phyloP scores from a whole-genome alignment of 2,797 vertebrate species.

The Myotis planiceps region DNA sequence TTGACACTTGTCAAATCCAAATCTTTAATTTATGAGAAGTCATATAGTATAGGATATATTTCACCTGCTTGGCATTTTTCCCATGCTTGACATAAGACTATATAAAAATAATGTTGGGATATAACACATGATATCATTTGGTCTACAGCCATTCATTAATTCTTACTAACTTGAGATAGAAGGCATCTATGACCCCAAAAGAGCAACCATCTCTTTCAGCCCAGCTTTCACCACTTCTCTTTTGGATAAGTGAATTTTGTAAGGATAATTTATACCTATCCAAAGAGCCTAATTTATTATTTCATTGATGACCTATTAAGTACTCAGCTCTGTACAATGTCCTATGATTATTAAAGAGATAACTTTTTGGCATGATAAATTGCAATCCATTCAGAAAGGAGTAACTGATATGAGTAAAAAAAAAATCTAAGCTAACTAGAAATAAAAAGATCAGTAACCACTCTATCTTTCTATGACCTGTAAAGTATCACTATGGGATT shows the following conservation, averaged over 20 bases:
- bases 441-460: constrained; percentile 29
- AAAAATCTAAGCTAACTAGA: constrained; percentile 23
- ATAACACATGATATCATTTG: neutral
- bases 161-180: constrained; percentile 41
- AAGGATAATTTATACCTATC: constrained; percentile 10
- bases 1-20: neutral
- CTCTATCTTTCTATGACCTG: neutral
- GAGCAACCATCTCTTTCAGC: neutral
- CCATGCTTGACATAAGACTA: neutral
- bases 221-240: neutral
- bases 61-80: neutral
- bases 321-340: neutral
- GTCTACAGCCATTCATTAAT: neutral
- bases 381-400: neutral
- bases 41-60: neutral
- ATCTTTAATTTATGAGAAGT: neutral
- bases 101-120: constrained; percentile 12
- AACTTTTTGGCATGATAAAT: constrained; percentile 45
- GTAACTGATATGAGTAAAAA: neutral
- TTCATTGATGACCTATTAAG: constrained; percentile 48
- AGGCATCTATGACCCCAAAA: neutral
- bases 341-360: constrained; percentile 20
- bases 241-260: neutral
- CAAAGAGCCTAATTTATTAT: neutral
- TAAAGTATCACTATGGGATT: neutral